A percentile compares a stretch with the other conserved stretches of the same genome.
phyloP scores from a whole-genome alignment of 2,888 invertebrate species.

The Trachelus tabidus region DNA sequence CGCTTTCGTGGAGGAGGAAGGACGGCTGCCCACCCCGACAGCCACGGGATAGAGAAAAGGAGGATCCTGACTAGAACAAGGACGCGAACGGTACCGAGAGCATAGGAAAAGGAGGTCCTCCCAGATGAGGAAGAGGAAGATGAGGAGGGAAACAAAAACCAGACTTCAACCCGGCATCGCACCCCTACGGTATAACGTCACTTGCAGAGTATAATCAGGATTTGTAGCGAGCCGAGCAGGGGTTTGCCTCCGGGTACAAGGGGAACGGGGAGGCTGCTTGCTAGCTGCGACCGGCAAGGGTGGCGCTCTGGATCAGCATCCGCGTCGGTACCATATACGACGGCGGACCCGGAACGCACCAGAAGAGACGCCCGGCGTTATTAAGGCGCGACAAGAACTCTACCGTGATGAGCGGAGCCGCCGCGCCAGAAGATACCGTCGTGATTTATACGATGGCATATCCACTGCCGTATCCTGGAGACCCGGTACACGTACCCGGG shows the following conservation, averaged over 20 bases:
- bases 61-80: slow-evolving; percentile 4
- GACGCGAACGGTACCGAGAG: slow-evolving; percentile 5
- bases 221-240: slow-evolving; percentile 63
- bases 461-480: slow-evolving; percentile 15
- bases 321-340: slow-evolving; percentile 20
- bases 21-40: slow-evolving; percentile 4
- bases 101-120: not conserved
- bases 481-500: too few relatives aligned
- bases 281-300: not conserved
- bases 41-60: slow-evolving; percentile 25
- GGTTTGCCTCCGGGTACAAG: slow-evolving; percentile 24
- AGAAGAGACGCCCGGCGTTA: slow-evolving; percentile 60
- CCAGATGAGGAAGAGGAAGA: slow-evolving; percentile 16
- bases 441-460: slow-evolving; percentile 63
- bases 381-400: slow-evolving; percentile 66
- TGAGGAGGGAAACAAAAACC: slow-evolving; percentile 61
- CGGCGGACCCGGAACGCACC: slow-evolving; percentile 26
- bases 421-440: slow-evolving; percentile 60
- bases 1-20: slow-evolving; percentile 22
- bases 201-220: slow-evolving; percentile 68
- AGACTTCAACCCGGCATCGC: slow-evolving; percentile 60
- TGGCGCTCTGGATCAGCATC: too few relatives aligned
- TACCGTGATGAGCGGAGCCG: slow-evolving; percentile 63
- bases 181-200: slow-evolving; percentile 64
- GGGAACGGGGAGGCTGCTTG: not conserved